These are phyloP conservation scores for Neosilurus mollespiculum DNA, from an alignment of 2,797 vertebrate species.

Conservation along the genomic window DNA sequence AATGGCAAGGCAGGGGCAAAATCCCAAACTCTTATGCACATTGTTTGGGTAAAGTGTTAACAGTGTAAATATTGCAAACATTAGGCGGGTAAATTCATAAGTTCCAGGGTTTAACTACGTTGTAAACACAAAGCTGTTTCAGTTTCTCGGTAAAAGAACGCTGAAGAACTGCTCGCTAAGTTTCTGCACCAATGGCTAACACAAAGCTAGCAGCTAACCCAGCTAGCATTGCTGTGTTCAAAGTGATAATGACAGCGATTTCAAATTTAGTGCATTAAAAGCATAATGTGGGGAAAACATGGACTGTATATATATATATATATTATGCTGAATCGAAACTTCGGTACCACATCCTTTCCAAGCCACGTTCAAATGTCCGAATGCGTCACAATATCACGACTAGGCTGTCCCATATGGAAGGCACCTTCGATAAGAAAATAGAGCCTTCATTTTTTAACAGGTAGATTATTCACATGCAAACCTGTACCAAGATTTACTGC, in stretches of 20 bases:
- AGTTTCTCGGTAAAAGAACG: background rate
- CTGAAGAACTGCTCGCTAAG: background rate
- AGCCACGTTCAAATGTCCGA: too few species aligned
- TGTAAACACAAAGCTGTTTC: background rate
- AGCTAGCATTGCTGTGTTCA: too few species aligned
- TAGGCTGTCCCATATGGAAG: too few species aligned
- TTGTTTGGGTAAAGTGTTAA: background rate
- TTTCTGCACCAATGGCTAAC: background rate
- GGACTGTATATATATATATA: background rate
- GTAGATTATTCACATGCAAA: too few species aligned
- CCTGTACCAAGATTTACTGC: too few species aligned
- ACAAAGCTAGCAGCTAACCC: background rate
- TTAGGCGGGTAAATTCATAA: background rate
- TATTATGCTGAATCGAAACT: too few species aligned
- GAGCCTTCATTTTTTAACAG: too few species aligned
- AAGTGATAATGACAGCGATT: background rate
- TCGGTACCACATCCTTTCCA: too few species aligned
- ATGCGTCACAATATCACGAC: too few species aligned
- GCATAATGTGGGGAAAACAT: background rate
- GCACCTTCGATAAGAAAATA: too few species aligned
- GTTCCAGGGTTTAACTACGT: background rate
- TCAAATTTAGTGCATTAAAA: background rate
- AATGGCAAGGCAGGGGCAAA: constrained; percentile 47
- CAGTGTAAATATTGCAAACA: background rate
- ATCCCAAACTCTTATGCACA: constrained; percentile 41